These are phyloP conservation scores for Panulirus ornatus DNA, from an alignment of 1,140 invertebrate species.

Conservation along the genomic window DNA sequence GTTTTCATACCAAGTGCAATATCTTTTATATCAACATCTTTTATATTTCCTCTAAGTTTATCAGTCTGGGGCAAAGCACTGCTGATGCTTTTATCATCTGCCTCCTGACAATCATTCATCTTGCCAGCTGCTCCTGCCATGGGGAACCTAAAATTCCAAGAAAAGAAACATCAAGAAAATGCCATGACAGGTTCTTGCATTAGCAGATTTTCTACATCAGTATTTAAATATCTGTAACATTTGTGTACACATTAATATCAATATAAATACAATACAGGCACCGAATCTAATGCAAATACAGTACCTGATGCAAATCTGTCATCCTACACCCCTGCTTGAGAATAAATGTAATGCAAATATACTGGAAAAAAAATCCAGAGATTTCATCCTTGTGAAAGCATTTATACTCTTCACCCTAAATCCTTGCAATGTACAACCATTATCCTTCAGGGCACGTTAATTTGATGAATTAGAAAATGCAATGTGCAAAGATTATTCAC, in stretches of 20 bases:
- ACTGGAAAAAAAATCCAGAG: too few species aligned
- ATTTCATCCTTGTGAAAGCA: too few species aligned
- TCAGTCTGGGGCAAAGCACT: neutral
- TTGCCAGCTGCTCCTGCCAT: neutral
- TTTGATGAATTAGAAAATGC: too few species aligned
- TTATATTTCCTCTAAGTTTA: neutral
- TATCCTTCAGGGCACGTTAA: too few species aligned
- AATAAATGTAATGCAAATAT: too few species aligned
- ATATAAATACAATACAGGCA: neutral
- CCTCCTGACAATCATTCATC: slow-evolving; percentile 13
- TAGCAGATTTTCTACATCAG: neutral
- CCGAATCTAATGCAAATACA: neutral
- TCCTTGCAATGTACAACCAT: too few species aligned
- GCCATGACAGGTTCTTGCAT: too few species aligned
- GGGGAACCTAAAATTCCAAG: neutral
- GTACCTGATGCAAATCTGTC: too few species aligned
- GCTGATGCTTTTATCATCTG: neutral
- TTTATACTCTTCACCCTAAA: too few species aligned
- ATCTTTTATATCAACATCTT: neutral
- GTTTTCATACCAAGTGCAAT: neutral
- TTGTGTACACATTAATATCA: neutral
- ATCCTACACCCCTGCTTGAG: too few species aligned
- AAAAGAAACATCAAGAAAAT: too few species aligned
- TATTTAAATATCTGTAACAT: neutral
- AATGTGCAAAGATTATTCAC: too few species aligned